Evolutionary conservation across 2,113 vertebrate species (phyloP).

Genomic region (Leptodactylus fuscus): DNA sequence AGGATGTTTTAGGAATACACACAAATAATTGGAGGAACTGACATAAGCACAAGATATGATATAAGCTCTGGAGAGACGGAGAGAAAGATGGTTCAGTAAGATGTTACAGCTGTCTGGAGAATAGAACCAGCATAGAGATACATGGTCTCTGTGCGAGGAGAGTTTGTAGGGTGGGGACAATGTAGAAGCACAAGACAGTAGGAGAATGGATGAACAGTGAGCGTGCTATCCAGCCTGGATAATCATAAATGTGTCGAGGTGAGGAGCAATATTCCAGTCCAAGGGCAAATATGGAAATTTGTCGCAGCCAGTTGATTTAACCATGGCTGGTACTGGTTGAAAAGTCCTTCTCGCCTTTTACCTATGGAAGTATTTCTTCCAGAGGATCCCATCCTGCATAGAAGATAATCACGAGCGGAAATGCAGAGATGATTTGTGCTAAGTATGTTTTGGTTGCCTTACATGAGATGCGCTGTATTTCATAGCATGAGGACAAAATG

Average conservation of each 20-base stretch:
- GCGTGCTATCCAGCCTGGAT: neutral
- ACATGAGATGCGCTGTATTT: slow-evolving; percentile 40
- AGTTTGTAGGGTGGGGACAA: neutral
- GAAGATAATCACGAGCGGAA: slow-evolving; percentile 33
- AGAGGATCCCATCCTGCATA: slow-evolving; percentile 32
- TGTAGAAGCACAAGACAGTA: neutral
- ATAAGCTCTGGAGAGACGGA: neutral
- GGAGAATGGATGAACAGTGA: neutral
- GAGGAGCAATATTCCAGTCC: neutral
- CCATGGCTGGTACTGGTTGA: neutral
- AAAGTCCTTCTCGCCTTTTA: slow-evolving; percentile 3
- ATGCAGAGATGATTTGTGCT: slow-evolving; percentile 53
- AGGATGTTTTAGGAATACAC: neutral
- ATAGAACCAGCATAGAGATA: neutral
- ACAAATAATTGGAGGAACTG: neutral
- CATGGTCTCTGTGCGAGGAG: neutral
- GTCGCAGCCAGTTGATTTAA: slow-evolving; percentile 47
- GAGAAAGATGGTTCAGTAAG: neutral
- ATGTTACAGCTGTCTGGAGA: neutral
- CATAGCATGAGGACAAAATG: slow-evolving; percentile 47
- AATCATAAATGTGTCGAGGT: slow-evolving; percentile 29
- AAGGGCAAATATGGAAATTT: slow-evolving; percentile 32
- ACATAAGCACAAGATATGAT: neutral
- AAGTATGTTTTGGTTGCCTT: neutral
- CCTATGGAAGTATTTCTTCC: slow-evolving; percentile 2